Evolutionary conservation across 2,113 vertebrate genomes (phyloP).

Genomic region (Chloebia gouldiae): DNA sequence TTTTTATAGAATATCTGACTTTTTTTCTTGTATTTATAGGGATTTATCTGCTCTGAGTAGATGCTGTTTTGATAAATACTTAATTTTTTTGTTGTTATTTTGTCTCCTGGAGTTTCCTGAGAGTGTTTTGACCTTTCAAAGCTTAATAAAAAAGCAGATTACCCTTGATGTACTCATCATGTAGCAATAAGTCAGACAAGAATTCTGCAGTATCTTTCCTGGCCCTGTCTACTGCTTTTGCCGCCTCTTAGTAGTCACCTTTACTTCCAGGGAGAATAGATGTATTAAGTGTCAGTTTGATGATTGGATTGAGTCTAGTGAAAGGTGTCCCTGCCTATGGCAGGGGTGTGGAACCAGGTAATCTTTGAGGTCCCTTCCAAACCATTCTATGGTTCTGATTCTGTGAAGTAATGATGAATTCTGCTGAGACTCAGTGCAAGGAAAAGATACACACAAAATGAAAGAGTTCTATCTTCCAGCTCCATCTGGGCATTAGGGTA

Average conservation of each 20-base stretch:
- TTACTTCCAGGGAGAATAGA: constrained; percentile 40
- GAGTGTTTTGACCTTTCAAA: constrained; percentile 19
- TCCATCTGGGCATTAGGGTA: background rate
- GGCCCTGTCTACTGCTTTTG: constrained; percentile 14
- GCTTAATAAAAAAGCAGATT: background rate
- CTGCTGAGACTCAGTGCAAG: background rate
- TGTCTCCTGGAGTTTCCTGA: background rate
- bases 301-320: background rate
- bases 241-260: background rate
- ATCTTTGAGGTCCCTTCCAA: background rate
- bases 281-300: constrained; percentile 61
- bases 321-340: background rate
- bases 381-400: background rate
- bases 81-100: background rate
- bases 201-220: constrained; percentile 1
- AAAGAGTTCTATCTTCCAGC: background rate
- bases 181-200: constrained; percentile 59
- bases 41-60: constrained; percentile 52
- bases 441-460: background rate
- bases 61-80: constrained; percentile 71
- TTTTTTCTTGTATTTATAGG: constrained; percentile 63
- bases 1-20: constrained; percentile 24
- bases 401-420: background rate
- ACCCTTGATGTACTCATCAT: constrained; percentile 24
- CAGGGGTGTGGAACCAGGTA: background rate